phyloP scores from a whole-genome alignment of 2,888 invertebrate species.

The Diploptera punctata region DNA sequence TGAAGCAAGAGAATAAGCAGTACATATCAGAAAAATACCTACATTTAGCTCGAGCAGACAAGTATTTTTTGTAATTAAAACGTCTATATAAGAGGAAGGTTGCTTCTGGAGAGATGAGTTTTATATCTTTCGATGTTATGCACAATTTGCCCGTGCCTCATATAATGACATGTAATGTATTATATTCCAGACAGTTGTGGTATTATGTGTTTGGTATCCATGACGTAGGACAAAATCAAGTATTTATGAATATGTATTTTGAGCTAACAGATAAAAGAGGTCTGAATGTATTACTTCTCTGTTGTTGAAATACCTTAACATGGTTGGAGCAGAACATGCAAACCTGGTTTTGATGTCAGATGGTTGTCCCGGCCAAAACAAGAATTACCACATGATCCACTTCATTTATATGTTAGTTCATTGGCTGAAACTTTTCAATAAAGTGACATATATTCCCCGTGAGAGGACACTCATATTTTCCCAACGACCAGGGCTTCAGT shows the following conservation, averaged over 20 bases:
- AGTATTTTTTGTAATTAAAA: too few species aligned
- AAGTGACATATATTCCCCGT: slow-evolving; percentile 38
- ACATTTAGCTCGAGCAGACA: too few species aligned
- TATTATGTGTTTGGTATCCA: slow-evolving; percentile 38
- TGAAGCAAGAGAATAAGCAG: too few species aligned
- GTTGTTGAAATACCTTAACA: slow-evolving; percentile 34
- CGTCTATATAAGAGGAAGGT: too few species aligned
- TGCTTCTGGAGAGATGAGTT: too few species aligned
- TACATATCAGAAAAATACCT: too few species aligned
- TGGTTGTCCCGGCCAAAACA: slow-evolving; percentile 39
- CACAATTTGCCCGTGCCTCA: too few species aligned
- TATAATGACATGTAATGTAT: slow-evolving; percentile 42
- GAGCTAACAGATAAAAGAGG: slow-evolving; percentile 35
- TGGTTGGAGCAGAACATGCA: slow-evolving; percentile 23
- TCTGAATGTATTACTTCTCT: slow-evolving; percentile 40
- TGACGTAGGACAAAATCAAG: slow-evolving; percentile 35
- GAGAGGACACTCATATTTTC: slow-evolving; percentile 37
- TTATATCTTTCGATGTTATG: too few species aligned
- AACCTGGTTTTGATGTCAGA: slow-evolving; percentile 37
- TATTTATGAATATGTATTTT: slow-evolving; percentile 34
- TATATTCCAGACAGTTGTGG: slow-evolving; percentile 38
- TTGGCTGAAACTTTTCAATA: slow-evolving; percentile 33
- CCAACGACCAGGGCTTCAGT: slow-evolving; percentile 40
- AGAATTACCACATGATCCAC: slow-evolving; percentile 37
- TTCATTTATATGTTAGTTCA: slow-evolving; percentile 39